Base-by-base conservation (phyloP, 2,797 vertebrate species). In the Pangasius larnaudii region DNA sequence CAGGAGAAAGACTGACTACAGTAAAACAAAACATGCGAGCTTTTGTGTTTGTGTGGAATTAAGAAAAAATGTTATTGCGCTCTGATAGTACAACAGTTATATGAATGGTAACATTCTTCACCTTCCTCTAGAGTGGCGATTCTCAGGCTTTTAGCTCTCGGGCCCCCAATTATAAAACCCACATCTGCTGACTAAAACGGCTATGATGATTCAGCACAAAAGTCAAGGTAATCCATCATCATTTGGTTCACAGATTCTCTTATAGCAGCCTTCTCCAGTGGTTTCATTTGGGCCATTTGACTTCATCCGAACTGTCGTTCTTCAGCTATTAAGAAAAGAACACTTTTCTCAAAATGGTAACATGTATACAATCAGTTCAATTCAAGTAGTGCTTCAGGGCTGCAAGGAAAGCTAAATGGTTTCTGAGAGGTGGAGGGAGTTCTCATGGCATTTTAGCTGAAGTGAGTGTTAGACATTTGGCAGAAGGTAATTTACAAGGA, bases 251-350 rank as follows among this genome's bases (percentile, higher is more conserved):
- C n/a, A 88, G 67, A 39, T 88, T 85, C 74, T 78, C 63, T 78
- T 49, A 36, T 53, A 61, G 33, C 53, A 80, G 83, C 58, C 63
- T 69, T 80, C 65, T 39, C 19, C 75, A 79, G 18, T 78, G 71
- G 59, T 85, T 88, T 88, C 82, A 84, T 84, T 88, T 78, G 72
- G 49, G 42, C 39, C 72, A 88, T 88, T 88, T 85, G 82, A 88
- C 81, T 88, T 85, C 71, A 88, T 84, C 49, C 58, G 61, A 88
- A 81, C 63, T 78, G 81, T 72, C 61, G 83, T 85, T 88, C 82
- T 80, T 85, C 53, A 85, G 65, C 75, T 88, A 84, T 88, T 65
- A 80, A 85, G 63, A 42, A 42, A 42, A 42, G 36, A 85, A 80
- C 22, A 30, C 33, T 80, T 88, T 85, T 85, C 75, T 80, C 6